A percentile compares a stretch with the other conserved stretches of the same genome.
Evolutionary conservation across 2,888 invertebrate species (phyloP).

Genomic region (Nymphalis polychloros): DNA sequence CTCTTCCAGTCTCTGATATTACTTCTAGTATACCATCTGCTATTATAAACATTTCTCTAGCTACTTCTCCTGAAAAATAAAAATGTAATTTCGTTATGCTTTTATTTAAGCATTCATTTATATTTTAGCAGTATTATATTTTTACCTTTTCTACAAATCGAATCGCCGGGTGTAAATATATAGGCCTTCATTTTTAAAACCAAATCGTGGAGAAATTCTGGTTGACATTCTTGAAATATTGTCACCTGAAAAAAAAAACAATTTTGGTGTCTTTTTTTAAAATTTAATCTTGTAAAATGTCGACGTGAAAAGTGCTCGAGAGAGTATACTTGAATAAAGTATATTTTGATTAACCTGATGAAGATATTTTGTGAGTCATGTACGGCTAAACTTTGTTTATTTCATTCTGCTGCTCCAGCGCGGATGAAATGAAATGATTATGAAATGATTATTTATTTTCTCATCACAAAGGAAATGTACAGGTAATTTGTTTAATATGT

Average conservation of each 20-base stretch:
- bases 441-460: too few relatives aligned
- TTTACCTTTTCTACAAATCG: constrained; percentile 94
- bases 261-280: not conserved
- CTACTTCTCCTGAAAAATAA: constrained; percentile 85
- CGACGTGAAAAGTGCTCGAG: too few relatives aligned
- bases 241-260: constrained; percentile 85
- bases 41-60: constrained; percentile 98
- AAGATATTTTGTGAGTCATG: too few relatives aligned
- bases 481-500: too few relatives aligned
- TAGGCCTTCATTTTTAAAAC: constrained; percentile 99
- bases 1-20: constrained; percentile 95
- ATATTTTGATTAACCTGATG: too few relatives aligned
- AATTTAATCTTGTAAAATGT: too few relatives aligned
- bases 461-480: too few relatives aligned
- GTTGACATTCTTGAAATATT: constrained; percentile 98
- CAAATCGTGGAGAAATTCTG: constrained; percentile 97
- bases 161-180: constrained; percentile 98
- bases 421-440: too few relatives aligned
- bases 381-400: too few relatives aligned
- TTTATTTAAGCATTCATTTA: not conserved
- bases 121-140: not conserved
- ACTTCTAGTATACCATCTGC: constrained; percentile 98
- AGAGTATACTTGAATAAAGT: too few relatives aligned
- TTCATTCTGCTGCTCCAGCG: too few relatives aligned
- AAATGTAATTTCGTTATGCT: not conserved